Evolutionary conservation across 1,140 invertebrate species (phyloP).

Genomic region (Lethrus apterus): DNA sequence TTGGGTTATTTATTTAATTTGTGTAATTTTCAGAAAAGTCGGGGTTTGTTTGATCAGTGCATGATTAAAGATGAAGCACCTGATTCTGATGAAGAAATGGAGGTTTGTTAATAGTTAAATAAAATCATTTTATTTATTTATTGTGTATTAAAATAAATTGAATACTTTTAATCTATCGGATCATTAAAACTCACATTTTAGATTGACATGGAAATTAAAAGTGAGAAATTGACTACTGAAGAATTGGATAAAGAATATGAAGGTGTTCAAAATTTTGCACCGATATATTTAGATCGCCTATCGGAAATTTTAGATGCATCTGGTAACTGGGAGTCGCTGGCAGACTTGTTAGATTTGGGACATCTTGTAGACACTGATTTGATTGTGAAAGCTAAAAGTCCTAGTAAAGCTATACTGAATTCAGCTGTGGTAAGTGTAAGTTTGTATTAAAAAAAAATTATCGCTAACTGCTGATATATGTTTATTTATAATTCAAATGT

Average conservation of each 20-base stretch:
- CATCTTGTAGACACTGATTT: constrained; percentile 25
- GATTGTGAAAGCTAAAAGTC: constrained; percentile 18
- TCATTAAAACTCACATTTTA: background rate
- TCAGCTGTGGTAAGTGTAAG: constrained; percentile 26
- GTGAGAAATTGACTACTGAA: constrained; percentile 12
- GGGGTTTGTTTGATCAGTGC: background rate
- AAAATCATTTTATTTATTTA: background rate
- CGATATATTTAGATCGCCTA: constrained; percentile 26
- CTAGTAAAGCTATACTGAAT: constrained; percentile 24
- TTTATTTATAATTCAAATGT: too few relatives aligned
- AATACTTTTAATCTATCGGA: background rate
- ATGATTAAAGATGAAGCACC: constrained; percentile 24
- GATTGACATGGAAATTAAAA: constrained; percentile 10
- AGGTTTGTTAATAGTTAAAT: constrained; percentile 17
- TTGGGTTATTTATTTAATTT: background rate
- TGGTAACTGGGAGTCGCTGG: constrained; percentile 27
- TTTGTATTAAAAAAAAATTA: background rate
- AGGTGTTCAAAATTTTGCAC: constrained; percentile 19
- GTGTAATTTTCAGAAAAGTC: background rate
- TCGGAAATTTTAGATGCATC: constrained; percentile 27
- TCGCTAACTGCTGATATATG: too few relatives aligned
- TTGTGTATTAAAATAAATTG: too few relatives aligned
- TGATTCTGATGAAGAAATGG: constrained; percentile 28
- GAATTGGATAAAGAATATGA: constrained; percentile 24
- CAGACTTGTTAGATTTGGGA: constrained; percentile 27